phyloP scores from a whole-genome alignment of 2,888 invertebrate species.

The Acrobasis suavella region DNA sequence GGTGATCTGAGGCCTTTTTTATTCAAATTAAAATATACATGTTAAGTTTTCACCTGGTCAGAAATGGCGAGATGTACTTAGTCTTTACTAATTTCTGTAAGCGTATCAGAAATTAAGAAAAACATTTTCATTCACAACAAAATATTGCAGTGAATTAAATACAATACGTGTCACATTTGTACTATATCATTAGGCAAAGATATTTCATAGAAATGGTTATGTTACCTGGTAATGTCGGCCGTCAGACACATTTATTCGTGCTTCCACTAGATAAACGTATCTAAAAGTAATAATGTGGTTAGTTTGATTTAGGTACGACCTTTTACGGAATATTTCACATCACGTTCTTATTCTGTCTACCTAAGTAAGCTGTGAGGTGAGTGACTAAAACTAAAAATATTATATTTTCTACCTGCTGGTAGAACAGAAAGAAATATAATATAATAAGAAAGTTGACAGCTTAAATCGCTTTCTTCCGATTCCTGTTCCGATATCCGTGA shows the following conservation, averaged over 20 bases:
- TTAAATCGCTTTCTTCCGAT: constrained; percentile 6
- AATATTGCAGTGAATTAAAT: neutral
- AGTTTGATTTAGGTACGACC: constrained; percentile 17
- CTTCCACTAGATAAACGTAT: constrained; percentile 23
- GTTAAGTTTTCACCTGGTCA: too few relatives aligned
- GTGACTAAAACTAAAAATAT: neutral
- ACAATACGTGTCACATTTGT: neutral
- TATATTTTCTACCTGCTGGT: too few relatives aligned
- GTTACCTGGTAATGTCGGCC: constrained; percentile 8
- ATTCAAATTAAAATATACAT: too few relatives aligned
- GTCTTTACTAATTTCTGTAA: too few relatives aligned
- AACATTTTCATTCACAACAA: too few relatives aligned
- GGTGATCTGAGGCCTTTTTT: too few relatives aligned
- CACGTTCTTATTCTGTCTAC: neutral
- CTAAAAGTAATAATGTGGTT: constrained; percentile 20
- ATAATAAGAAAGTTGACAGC: neutral
- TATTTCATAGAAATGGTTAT: constrained; percentile 10
- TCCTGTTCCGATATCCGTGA: constrained; percentile 11
- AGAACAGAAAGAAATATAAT: neutral
- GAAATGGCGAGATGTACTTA: too few relatives aligned
- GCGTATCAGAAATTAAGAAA: too few relatives aligned
- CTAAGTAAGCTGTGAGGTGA: neutral
- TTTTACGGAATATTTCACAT: constrained; percentile 15
- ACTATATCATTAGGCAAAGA: constrained; percentile 3
- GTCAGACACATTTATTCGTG: constrained; percentile 18